A percentile compares a stretch with the other conserved stretches of the same genome.
Evolutionary conservation across 2,888 invertebrate species (phyloP).

Genomic region (Andrena haemorrhoa): DNA sequence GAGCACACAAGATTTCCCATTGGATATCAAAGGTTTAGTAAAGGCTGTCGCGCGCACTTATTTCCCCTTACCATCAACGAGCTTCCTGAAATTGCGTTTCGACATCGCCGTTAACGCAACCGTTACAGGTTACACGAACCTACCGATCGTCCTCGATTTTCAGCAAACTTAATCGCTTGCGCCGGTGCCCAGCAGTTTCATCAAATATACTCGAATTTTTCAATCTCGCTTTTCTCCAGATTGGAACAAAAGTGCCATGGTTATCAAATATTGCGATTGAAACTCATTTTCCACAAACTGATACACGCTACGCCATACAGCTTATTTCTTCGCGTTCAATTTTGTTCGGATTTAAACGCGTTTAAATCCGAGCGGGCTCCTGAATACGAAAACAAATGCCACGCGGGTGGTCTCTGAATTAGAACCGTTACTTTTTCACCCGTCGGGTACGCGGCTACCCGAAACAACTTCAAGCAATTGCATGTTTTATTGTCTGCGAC

Average conservation of each 20-base stretch:
- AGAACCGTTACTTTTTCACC: too few relatives aligned
- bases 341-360: not conserved
- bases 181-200: not conserved
- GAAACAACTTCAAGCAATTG: too few relatives aligned
- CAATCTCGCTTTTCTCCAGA: not conserved
- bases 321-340: not conserved
- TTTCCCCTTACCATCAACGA: constrained; percentile 15
- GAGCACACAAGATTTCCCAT: constrained; percentile 58
- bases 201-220: constrained; percentile 13
- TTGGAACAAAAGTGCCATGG: not conserved
- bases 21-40: constrained; percentile 48
- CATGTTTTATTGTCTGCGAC: too few relatives aligned
- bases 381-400: not conserved
- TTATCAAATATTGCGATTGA: constrained; percentile 7
- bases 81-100: constrained; percentile 3
- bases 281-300: constrained; percentile 9
- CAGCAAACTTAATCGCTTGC: constrained; percentile 3
- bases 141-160: constrained; percentile 7
- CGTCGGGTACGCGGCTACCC: too few relatives aligned
- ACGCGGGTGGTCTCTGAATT: not conserved
- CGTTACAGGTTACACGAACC: not conserved
- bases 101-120: not conserved
- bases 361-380: too few relatives aligned
- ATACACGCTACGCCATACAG: not conserved
- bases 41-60: constrained; percentile 19